Percentiles rank a stretch among this genome's conserved stretches.
Evolutionary conservation across 2,113 vertebrate genomes (phyloP).

Genomic region (Chloroceryle aenea): DNA sequence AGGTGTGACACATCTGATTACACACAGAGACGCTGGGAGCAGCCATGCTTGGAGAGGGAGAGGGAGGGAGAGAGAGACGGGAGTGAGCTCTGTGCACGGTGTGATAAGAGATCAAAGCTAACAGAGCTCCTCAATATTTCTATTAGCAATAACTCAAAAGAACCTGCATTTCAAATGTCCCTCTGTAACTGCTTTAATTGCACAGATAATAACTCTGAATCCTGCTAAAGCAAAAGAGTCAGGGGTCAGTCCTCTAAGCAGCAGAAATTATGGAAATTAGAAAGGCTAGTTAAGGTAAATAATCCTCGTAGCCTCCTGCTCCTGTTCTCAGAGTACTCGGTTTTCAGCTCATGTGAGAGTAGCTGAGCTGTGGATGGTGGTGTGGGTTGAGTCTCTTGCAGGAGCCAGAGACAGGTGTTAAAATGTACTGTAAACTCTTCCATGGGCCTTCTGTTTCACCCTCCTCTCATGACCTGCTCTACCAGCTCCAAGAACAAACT

Average conservation of each 20-base stretch:
- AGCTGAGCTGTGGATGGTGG: background rate
- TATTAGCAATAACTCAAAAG: slow-evolving; percentile 52
- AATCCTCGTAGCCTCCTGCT: background rate
- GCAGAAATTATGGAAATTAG: slow-evolving; percentile 39
- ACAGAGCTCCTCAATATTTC: slow-evolving; percentile 1
- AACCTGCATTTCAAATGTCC: slow-evolving; percentile 21
- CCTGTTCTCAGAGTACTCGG: background rate
- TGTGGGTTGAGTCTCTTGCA: background rate
- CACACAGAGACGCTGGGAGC: slow-evolving; percentile 8
- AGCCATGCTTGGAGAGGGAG: background rate
- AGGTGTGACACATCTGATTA: slow-evolving; percentile 74
- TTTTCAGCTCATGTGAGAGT: background rate
- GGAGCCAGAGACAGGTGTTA: background rate
- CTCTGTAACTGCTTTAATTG: slow-evolving; percentile 58
- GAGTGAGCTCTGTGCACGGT: background rate
- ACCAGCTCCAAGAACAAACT: background rate
- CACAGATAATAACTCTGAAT: slow-evolving; percentile 52
- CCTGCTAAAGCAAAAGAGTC: background rate
- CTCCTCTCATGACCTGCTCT: background rate
- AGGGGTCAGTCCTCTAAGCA: background rate
- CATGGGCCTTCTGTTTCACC: background rate
- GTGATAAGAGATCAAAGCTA: slow-evolving; percentile 70
- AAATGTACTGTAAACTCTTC: background rate
- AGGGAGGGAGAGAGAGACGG: background rate
- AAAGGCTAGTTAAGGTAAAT: slow-evolving; percentile 12